These are phyloP conservation scores for Phorcus lineatus DNA, from an alignment of 2,888 invertebrate species.

Conservation along the genomic window DNA sequence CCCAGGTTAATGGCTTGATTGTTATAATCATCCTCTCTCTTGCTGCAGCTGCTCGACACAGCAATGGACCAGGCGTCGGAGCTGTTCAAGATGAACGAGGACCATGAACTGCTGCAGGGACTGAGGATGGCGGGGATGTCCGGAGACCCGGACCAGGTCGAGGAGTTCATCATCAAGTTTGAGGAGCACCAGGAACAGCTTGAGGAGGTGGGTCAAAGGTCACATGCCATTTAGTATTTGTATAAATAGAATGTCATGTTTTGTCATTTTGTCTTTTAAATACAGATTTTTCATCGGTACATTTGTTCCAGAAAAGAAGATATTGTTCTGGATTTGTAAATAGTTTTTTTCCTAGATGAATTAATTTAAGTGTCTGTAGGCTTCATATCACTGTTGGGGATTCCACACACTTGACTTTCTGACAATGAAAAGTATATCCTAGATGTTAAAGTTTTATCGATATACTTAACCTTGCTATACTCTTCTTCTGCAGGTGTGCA, in stretches of 20 bases:
- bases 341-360: no score
- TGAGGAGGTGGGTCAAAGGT: slow-evolving; percentile 84
- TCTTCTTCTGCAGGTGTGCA: slow-evolving; percentile 86
- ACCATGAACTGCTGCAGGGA: slow-evolving; percentile 78
- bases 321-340: no score
- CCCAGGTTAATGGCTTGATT: no score
- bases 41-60: slow-evolving; percentile 84
- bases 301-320: no score
- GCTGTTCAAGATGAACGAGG: slow-evolving; percentile 78
- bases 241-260: background rate
- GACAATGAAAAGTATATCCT: no score
- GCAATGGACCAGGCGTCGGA: slow-evolving; percentile 90
- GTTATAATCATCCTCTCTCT: background rate
- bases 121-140: slow-evolving; percentile 85
- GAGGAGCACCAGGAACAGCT: slow-evolving; percentile 98
- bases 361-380: no score
- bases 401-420: no score
- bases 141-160: slow-evolving; percentile 91
- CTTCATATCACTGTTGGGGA: no score
- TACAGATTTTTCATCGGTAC: no score
- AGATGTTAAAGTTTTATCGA: background rate
- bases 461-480: background rate
- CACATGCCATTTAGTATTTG: background rate
- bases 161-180: slow-evolving; percentile 94
- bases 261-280: no score